These are phyloP conservation scores for Euura lappo DNA, from an alignment of 1,140 invertebrate genomes.

Conservation along the genomic window DNA sequence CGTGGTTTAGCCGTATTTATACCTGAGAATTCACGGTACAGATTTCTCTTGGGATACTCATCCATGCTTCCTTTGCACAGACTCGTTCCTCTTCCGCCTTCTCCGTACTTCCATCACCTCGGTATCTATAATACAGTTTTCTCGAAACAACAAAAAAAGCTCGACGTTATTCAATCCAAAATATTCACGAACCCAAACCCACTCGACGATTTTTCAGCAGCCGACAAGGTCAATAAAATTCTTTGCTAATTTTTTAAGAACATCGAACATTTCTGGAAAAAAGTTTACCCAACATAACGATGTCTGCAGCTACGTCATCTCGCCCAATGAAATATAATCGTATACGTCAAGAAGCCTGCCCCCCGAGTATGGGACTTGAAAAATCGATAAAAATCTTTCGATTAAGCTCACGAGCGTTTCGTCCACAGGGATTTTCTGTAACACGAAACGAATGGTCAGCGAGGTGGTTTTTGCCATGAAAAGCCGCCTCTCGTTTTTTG, in stretches of 20 bases:
- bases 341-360: too few species aligned
- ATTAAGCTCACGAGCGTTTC: background rate
- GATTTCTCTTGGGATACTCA: background rate
- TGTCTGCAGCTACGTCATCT: too few species aligned
- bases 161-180: too few species aligned
- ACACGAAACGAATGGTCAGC: conserved; percentile 4
- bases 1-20: background rate
- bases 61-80: background rate
- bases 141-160: too few species aligned
- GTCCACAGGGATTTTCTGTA: background rate
- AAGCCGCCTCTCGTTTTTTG: background rate
- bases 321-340: too few species aligned
- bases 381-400: conserved; percentile 4
- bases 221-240: too few species aligned
- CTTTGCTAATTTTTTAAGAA: too few species aligned
- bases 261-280: too few species aligned
- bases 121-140: too few species aligned
- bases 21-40: background rate
- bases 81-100: background rate
- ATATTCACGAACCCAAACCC: too few species aligned
- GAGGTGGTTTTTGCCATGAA: background rate
- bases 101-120: background rate
- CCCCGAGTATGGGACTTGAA: background rate
- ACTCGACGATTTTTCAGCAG: too few species aligned
- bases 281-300: too few species aligned